These are phyloP conservation scores for Chiloscyllium plagiosum DNA, from an alignment of 2,113 vertebrate genomes.

Conservation along the genomic window DNA sequence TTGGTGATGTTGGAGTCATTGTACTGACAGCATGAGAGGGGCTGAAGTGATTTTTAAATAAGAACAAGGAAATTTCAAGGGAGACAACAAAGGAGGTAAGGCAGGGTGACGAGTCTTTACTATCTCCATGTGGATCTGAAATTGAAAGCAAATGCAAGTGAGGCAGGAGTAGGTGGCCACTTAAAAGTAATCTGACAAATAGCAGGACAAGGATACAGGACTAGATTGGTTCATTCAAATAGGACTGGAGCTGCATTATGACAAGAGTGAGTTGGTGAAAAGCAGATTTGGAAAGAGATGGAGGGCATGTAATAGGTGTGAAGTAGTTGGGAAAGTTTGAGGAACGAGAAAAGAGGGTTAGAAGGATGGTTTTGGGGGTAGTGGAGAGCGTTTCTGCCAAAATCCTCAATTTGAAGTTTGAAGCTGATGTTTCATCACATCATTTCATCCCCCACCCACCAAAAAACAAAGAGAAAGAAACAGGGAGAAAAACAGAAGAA, in stretches of 20 bases:
- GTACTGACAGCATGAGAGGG: not conserved
- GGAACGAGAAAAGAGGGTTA: not conserved
- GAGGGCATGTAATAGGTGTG: not conserved
- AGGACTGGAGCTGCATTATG: too few relatives aligned
- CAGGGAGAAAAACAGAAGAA: not conserved
- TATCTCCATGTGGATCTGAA: not conserved
- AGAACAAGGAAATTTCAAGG: not conserved
- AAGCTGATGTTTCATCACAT: not conserved
- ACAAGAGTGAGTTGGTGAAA: not conserved
- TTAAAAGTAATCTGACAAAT: not conserved
- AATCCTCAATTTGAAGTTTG: not conserved
- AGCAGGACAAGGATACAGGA: not conserved
- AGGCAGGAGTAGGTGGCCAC: not conserved
- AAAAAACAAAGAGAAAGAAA: not conserved
- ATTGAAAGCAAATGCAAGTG: not conserved
- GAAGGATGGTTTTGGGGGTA: not conserved
- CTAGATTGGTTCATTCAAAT: not conserved
- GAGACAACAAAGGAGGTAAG: not conserved
- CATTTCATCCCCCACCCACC: not conserved
- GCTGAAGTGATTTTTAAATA: not conserved
- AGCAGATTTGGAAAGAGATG: not conserved
- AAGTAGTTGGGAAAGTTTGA: not conserved
- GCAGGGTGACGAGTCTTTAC: not conserved
- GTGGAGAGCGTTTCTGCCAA: not conserved
- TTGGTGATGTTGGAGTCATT: not conserved